Percentiles rank a stretch among this genome's conserved stretches.
Conservation (phyloP, 2,888 invertebrate genomes). For the Dryobotodes eremita region DNA sequence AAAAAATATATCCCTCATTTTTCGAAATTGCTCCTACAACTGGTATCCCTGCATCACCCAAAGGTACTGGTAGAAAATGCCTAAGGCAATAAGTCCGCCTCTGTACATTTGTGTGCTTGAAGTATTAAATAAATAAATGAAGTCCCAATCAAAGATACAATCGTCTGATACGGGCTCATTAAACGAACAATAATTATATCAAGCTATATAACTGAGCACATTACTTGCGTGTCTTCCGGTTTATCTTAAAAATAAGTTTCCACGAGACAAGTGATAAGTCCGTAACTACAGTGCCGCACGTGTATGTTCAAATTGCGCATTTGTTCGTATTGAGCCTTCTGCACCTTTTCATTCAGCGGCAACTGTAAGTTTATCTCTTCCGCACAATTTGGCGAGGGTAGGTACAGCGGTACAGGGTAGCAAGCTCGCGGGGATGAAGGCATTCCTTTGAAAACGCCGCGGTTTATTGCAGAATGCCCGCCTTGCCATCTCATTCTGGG, state of each 20-base stretch:
- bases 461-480: slow-evolving; percentile 60
- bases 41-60: background rate
- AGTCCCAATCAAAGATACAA: no score
- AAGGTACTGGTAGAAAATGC: background rate
- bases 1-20: background rate
- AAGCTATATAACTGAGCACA: no score
- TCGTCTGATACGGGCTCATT: no score
- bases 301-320: no score
- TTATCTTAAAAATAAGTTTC: no score
- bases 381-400: slow-evolving; percentile 71
- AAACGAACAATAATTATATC: no score
- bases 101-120: background rate
- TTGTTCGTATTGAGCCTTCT: slow-evolving; percentile 27
- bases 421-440: slow-evolving; percentile 17
- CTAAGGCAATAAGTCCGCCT: background rate
- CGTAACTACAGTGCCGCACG: no score
- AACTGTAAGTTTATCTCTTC: slow-evolving; percentile 75
- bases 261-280: no score
- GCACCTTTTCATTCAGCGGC: background rate
- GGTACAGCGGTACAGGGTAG: slow-evolving; percentile 5
- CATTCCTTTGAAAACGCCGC: slow-evolving; percentile 59
- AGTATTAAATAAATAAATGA: background rate
- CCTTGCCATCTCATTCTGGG: slow-evolving; percentile 42
- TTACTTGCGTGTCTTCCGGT: no score
- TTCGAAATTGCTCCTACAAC: background rate